Conservation (phyloP, 2,888 invertebrate species). For the Megastigmus dorsalis region DNA sequence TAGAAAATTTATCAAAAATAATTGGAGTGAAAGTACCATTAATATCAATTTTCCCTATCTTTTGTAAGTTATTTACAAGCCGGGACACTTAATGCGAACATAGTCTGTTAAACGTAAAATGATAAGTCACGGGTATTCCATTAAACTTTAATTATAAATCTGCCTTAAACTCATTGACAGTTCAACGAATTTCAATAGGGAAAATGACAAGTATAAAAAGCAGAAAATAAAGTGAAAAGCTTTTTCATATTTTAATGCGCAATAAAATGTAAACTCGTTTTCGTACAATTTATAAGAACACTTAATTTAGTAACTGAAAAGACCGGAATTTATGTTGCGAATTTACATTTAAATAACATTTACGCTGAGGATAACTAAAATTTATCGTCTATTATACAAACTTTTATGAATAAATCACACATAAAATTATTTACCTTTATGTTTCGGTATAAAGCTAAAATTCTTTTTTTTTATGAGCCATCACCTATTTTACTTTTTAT, state of each 20-base stretch:
- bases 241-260: conserved; percentile 41
- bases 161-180: conserved; percentile 24
- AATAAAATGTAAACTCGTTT: conserved; percentile 48
- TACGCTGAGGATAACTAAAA: conserved; percentile 50
- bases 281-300: conserved; percentile 52
- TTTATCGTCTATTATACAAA: conserved; percentile 53
- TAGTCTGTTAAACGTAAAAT: background rate
- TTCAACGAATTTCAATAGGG: conserved; percentile 10
- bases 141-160: conserved; percentile 22
- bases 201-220: too few species aligned
- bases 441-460: conserved; percentile 50
- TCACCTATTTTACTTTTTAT: conserved; percentile 49
- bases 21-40: conserved; percentile 8
- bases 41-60: conserved; percentile 32
- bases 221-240: conserved; percentile 26
- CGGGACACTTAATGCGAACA: background rate
- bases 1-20: conserved; percentile 17
- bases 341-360: conserved; percentile 55
- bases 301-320: conserved; percentile 53
- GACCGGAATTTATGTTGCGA: conserved; percentile 50
- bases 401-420: conserved; percentile 51
- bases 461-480: conserved; percentile 48
- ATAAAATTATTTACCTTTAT: conserved; percentile 53
- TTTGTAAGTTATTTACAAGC: too few species aligned
- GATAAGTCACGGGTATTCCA: conserved; percentile 5